Conservation (phyloP, 2,797 vertebrate species). For the Pygocentrus nattereri region DNA sequence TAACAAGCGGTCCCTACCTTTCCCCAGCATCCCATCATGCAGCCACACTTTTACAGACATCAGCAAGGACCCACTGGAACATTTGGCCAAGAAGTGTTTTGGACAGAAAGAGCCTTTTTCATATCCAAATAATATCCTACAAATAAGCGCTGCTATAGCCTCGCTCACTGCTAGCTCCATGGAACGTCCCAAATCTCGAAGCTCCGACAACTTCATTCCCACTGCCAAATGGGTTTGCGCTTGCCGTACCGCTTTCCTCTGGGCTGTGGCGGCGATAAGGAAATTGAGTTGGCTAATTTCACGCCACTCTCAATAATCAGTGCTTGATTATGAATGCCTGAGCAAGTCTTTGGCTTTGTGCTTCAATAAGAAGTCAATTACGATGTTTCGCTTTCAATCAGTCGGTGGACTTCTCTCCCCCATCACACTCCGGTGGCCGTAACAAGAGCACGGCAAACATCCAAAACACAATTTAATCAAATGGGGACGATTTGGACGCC, state of each 20-base stretch:
- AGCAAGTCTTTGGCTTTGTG: constrained; percentile 6
- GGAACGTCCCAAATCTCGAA: neutral
- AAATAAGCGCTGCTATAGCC: no score
- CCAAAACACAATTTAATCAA: constrained; percentile 18
- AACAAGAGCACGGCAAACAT: neutral
- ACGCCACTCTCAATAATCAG: constrained; percentile 12
- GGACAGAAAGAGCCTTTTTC: neutral
- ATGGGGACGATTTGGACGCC: neutral
- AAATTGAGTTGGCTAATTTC: constrained; percentile 17
- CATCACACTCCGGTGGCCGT: neutral
- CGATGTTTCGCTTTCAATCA: constrained; percentile 31
- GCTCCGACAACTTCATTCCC: neutral
- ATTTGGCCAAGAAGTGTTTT: neutral
- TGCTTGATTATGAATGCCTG: constrained; percentile 19
- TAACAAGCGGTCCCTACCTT: neutral
- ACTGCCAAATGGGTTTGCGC: constrained; percentile 2
- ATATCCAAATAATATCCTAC: no score
- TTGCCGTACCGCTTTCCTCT: neutral
- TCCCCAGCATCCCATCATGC: neutral
- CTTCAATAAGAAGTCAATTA: constrained; percentile 13
- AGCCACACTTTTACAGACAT: neutral
- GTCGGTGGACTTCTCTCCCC: constrained; percentile 10
- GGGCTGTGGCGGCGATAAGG: neutral
- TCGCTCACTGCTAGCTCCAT: neutral
- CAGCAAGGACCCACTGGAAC: neutral